These are phyloP conservation scores for Elachura formosa DNA, from an alignment of 2,113 vertebrate species.

Conservation along the genomic window DNA sequence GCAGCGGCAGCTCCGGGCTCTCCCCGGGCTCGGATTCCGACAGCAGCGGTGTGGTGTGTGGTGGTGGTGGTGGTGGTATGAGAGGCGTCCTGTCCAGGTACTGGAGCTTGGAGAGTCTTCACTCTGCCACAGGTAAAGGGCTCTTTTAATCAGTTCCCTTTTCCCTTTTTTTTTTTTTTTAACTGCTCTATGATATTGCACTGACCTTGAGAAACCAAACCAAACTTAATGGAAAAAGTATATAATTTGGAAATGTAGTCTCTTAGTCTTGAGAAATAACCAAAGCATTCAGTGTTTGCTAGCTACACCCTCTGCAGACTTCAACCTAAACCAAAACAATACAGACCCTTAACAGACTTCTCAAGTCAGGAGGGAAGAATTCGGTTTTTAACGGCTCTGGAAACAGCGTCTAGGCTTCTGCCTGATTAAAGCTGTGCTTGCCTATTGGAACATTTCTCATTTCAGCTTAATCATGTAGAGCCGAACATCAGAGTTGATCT, in stretches of 20 bases:
- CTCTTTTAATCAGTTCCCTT: too few relatives aligned
- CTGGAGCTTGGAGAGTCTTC: slow-evolving; percentile 95
- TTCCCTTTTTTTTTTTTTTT: rapidly evolving
- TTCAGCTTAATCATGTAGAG: neutral
- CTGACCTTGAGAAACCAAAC: slow-evolving; percentile 54
- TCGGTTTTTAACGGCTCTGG: neutral
- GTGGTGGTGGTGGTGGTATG: slow-evolving; percentile 77
- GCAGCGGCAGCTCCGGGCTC: slow-evolving; percentile 83
- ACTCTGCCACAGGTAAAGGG: slow-evolving; percentile 89
- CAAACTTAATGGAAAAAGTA: neutral
- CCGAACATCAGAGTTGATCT: neutral
- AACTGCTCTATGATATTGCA: slow-evolving; percentile 26
- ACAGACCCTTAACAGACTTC: neutral
- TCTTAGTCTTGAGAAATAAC: neutral
- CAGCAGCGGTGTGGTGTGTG: slow-evolving; percentile 80
- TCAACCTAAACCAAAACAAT: neutral
- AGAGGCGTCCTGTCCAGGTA: slow-evolving; percentile 88
- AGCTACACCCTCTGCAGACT: neutral
- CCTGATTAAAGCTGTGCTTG: neutral
- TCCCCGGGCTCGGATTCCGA: slow-evolving; percentile 90
- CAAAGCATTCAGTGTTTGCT: neutral
- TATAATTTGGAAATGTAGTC: neutral
- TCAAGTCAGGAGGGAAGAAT: neutral
- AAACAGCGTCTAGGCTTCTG: neutral
- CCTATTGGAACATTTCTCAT: neutral